These are phyloP conservation scores for Drosophila kohkoa DNA, from an alignment of 1,140 invertebrate genomes.

Conservation along the genomic window DNA sequence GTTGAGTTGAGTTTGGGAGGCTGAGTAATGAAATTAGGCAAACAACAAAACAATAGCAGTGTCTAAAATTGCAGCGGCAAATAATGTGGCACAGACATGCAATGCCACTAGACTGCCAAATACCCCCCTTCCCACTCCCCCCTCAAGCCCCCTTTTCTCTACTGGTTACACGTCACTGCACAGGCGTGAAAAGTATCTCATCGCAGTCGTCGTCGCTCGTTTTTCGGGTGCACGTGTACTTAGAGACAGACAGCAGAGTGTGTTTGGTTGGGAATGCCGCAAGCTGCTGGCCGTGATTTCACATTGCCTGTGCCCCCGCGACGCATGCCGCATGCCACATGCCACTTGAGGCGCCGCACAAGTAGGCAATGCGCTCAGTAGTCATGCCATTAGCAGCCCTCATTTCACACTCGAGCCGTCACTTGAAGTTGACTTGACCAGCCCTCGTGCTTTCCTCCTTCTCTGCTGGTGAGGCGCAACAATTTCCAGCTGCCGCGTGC, in stretches of 20 bases:
- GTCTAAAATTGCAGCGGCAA: conserved; percentile 28
- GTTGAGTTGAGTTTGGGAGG: neutral
- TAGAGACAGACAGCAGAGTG: neutral
- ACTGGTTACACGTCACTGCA: conserved; percentile 32
- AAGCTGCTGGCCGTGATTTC: conserved; percentile 75
- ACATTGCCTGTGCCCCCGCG: neutral
- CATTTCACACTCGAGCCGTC: conserved; percentile 66
- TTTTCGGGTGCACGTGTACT: conserved; percentile 52
- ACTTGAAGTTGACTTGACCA: conserved; percentile 76
- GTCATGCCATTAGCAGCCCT: conserved; percentile 74
- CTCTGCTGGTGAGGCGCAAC: conserved; percentile 59
- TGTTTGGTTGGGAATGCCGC: conserved; percentile 58
- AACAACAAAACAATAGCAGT: conserved; percentile 4
- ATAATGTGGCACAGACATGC: conserved; percentile 68
- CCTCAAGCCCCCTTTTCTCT: neutral
- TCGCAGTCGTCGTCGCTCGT: neutral
- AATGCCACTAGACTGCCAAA: conserved; percentile 27
- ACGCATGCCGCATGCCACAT: conserved; percentile 18
- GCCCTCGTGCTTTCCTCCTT: neutral
- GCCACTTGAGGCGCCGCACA: conserved; percentile 38
- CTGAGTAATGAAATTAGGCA: conserved; percentile 47
- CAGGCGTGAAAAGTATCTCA: conserved; percentile 48
- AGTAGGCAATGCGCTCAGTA: conserved; percentile 20
- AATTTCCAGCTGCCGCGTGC: conserved; percentile 77
- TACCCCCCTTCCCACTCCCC: neutral